Conservation (phyloP, 2,113 vertebrate species). For the Xiphias gladius region DNA sequence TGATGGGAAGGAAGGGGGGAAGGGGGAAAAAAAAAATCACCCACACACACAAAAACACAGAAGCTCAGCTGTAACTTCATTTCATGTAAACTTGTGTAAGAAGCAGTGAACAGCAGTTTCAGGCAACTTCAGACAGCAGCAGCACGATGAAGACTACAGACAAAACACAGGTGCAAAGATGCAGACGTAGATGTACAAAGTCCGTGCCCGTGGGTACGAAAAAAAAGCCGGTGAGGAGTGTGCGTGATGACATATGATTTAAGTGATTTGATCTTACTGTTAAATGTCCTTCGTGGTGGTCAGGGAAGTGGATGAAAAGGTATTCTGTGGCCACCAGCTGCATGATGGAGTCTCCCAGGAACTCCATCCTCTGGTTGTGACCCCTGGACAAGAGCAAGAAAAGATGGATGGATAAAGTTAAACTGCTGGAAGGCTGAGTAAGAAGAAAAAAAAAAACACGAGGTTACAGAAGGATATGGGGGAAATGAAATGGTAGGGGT, state of each 20-base stretch:
- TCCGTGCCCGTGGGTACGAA: background rate
- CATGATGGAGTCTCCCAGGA: slow-evolving; percentile 99
- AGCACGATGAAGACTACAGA: background rate
- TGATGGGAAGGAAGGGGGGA: slow-evolving; percentile 16
- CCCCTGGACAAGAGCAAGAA: slow-evolving; percentile 85
- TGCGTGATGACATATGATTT: background rate
- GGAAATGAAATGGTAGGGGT: background rate
- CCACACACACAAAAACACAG: background rate
- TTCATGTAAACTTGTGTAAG: background rate
- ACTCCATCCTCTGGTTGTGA: slow-evolving; percentile 99
- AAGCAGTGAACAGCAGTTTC: background rate
- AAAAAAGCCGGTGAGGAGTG: no score
- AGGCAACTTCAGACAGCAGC: background rate
- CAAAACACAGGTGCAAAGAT: slow-evolving; percentile 1
- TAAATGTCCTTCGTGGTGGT: slow-evolving; percentile 98
- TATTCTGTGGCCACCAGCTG: slow-evolving; percentile 98
- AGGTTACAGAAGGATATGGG: background rate
- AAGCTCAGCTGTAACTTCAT: slow-evolving; percentile 23
- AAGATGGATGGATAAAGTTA: background rate
- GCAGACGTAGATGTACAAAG: background rate
- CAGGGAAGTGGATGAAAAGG: slow-evolving; percentile 98
- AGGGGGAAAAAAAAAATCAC: background rate
- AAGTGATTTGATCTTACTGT: slow-evolving; percentile 87
- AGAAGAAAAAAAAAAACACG: background rate
- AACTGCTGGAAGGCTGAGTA: background rate